Evolutionary conservation across 1,140 invertebrate species (phyloP).

Genomic region (Diachasma alloeum): DNA sequence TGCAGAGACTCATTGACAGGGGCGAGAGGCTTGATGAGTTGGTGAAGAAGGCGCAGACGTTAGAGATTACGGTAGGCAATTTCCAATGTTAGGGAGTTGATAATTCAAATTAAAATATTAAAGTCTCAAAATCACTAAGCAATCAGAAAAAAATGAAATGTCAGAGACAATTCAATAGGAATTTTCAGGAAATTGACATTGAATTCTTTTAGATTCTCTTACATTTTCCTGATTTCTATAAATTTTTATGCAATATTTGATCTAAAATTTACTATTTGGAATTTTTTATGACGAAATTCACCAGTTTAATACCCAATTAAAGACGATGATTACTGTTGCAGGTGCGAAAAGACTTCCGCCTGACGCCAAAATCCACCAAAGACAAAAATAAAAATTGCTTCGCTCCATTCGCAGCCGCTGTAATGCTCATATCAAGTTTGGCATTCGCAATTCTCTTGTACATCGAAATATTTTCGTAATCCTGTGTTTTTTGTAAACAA

Average conservation of each 20-base stretch:
- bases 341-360: neutral
- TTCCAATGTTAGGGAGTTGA: neutral
- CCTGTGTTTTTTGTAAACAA: too few relatives aligned
- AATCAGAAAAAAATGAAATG: too few relatives aligned
- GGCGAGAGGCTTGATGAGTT: slow-evolving; percentile 52
- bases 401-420: neutral
- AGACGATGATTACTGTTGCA: neutral
- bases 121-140: too few relatives aligned
- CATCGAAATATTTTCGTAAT: neutral
- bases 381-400: neutral
- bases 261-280: too few relatives aligned
- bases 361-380: neutral
- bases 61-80: slow-evolving; percentile 48
- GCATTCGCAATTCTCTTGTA: neutral
- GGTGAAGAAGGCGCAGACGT: slow-evolving; percentile 44
- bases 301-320: neutral
- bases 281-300: too few relatives aligned
- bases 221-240: too few relatives aligned
- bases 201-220: too few relatives aligned
- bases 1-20: slow-evolving; percentile 50
- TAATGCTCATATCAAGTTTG: neutral
- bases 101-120: too few relatives aligned
- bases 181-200: too few relatives aligned
- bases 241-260: too few relatives aligned
- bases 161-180: too few relatives aligned